Conservation (phyloP, 1,140 invertebrate species). For the Spodoptera frugiperda region DNA sequence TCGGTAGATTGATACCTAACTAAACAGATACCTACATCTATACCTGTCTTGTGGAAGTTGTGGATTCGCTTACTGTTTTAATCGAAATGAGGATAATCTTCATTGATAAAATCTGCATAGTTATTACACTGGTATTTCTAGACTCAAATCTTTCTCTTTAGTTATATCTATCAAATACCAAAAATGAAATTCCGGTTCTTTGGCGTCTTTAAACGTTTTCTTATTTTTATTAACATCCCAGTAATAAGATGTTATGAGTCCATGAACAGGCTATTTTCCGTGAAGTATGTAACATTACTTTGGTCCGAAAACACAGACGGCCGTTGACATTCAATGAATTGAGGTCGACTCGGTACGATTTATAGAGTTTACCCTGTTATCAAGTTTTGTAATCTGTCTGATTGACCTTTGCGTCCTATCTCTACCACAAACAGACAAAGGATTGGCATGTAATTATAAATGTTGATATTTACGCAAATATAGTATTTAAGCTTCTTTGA, state of each 20-base stretch:
- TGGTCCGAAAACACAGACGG: not conserved
- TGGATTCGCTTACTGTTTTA: too few species aligned
- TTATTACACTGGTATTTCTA: too few species aligned
- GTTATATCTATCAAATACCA: too few species aligned
- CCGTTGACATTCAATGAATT: conserved; percentile 27
- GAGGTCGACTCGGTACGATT: conserved; percentile 18
- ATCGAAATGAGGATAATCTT: too few species aligned
- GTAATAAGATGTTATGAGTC: conserved; percentile 31
- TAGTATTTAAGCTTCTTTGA: too few species aligned
- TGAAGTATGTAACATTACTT: conserved; percentile 20
- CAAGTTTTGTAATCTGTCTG: conserved; percentile 14
- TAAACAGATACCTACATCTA: too few species aligned
- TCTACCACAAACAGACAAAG: not conserved
- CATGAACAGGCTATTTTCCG: conserved; percentile 20
- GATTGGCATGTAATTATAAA: not conserved
- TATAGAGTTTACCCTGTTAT: conserved; percentile 16
- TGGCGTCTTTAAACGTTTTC: not conserved
- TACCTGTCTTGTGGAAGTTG: too few species aligned
- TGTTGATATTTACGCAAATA: too few species aligned
- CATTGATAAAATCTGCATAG: too few species aligned
- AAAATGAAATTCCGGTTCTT: not conserved
- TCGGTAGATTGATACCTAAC: too few species aligned
- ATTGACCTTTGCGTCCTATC: conserved; percentile 16
- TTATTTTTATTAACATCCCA: not conserved
- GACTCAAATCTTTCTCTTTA: too few species aligned